A percentile compares a stretch with the other conserved stretches of the same genome.
phyloP scores from a whole-genome alignment of 2,888 invertebrate genomes.

The Aleiodes leptofemur region DNA sequence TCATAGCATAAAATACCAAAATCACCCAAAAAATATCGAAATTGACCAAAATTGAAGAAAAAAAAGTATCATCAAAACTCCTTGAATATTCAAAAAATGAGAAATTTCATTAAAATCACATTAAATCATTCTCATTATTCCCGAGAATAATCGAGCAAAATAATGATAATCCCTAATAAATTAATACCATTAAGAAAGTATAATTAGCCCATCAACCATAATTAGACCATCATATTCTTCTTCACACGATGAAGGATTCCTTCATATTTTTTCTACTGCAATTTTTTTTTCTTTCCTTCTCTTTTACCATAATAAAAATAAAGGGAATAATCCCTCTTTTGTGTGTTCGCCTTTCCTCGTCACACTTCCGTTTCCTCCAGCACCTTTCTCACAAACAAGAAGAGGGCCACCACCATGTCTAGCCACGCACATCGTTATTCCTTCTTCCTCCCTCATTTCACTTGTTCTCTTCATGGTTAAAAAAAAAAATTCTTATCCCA shows the following conservation, averaged over 20 bases:
- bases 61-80: no score
- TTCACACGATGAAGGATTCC: constrained; percentile 5
- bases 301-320: neutral
- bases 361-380: constrained; percentile 47
- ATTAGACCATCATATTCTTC: constrained; percentile 2
- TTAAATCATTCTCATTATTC: no score
- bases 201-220: constrained; percentile 14
- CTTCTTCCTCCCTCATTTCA: constrained; percentile 54
- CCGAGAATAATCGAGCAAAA: no score
- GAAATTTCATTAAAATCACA: no score
- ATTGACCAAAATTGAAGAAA: no score
- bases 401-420: constrained; percentile 14
- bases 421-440: constrained; percentile 9
- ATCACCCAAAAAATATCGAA: no score
- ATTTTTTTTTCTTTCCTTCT: no score
- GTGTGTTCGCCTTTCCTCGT: constrained; percentile 50
- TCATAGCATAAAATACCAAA: no score
- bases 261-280: constrained; percentile 19
- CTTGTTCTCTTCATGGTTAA: constrained; percentile 55
- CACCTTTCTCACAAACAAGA: constrained; percentile 61
- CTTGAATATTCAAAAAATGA: no score
- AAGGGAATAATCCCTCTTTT: constrained; percentile 12
- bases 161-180: no score
- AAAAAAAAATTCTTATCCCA: constrained; percentile 14
- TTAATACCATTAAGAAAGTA: constrained; percentile 5